Evolutionary conservation across 2,888 invertebrate genomes (phyloP), one percentile per base, ranked within the genome.

Genomic region (Agrotis exclamationis): DNA sequence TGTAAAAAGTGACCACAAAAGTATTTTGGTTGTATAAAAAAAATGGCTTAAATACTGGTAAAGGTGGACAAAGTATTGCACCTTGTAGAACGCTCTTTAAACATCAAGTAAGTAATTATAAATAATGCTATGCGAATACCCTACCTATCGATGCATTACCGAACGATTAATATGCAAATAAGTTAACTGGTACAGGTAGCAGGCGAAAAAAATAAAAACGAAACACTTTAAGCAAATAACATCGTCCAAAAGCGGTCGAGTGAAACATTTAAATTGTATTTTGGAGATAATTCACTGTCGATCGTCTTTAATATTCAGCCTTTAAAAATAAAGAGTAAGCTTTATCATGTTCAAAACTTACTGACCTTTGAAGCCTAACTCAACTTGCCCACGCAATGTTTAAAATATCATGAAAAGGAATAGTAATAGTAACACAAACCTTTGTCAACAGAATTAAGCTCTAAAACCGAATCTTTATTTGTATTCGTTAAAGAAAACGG

Each of bases 401-500:
- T 39, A 44, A 39, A 67, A 62, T 58, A 60, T 44, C 14, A n/a
- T 13, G 13, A 54, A 59, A 33, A 48, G 13, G 1, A 65, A 28
- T 22, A 33, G 11, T 73, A 28, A 20, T 57, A 65, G 9, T 11
- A 39, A 64, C 59, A 67, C 45, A 69, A 68, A 54, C 39, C 65
- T 70, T 63, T 68, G 57, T 64, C 58, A 47, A 56, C 59, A 57
- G 77, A 59, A 73, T 79, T 68, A 75, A 73, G 71, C 72, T 68
- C 53, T 74, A 71, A 63, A 82, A 20, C 65, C 63, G 68, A 54
- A 56, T 77, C 56, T 79, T 77, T 80, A 83, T 78, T 66, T 74
- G 70, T 72, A 66, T 82, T 76, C 68, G 71, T 66, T 84, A 77
- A 60, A 79, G 66, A 79, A 83, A 69, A 74, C 68, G 73, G 71